phyloP scores from a whole-genome alignment of 2,888 invertebrate genomes.

The Thyatira batis region DNA sequence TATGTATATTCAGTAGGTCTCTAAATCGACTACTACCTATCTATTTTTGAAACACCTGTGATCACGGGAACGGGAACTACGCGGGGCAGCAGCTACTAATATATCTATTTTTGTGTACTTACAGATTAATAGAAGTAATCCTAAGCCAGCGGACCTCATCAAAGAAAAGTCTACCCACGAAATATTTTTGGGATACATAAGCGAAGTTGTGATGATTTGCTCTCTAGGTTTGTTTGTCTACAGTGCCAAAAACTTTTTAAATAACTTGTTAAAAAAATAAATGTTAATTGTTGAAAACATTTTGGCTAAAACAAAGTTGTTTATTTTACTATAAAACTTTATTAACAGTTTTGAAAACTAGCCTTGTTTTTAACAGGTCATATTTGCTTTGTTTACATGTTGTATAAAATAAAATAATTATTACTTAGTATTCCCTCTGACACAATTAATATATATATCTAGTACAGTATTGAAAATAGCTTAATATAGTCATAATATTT shows the following conservation, averaged over 20 bases:
- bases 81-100: too few species aligned
- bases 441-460: too few species aligned
- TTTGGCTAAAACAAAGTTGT: neutral
- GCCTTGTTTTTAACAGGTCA: neutral
- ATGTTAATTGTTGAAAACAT: conserved; percentile 16
- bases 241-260: conserved; percentile 44
- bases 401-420: too few species aligned
- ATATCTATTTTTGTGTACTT: conserved; percentile 10
- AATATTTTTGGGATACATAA: conserved; percentile 44
- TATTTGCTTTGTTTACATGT: too few species aligned
- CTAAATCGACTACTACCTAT: too few species aligned
- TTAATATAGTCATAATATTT: too few species aligned
- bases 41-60: too few species aligned
- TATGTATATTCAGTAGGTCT: too few species aligned
- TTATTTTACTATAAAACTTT: conserved; percentile 12
- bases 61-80: too few species aligned
- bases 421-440: too few species aligned
- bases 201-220: conserved; percentile 50
- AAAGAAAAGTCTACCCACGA: conserved; percentile 55
- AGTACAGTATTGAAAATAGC: too few species aligned
- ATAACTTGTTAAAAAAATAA: conserved; percentile 55
- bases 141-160: conserved; percentile 75
- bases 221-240: conserved; percentile 56
- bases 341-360: too few species aligned
- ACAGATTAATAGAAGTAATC: conserved; percentile 74